These are phyloP conservation scores for Tragulus kanchil DNA, from an alignment of 2,113 vertebrate genomes.

Conservation along the genomic window DNA sequence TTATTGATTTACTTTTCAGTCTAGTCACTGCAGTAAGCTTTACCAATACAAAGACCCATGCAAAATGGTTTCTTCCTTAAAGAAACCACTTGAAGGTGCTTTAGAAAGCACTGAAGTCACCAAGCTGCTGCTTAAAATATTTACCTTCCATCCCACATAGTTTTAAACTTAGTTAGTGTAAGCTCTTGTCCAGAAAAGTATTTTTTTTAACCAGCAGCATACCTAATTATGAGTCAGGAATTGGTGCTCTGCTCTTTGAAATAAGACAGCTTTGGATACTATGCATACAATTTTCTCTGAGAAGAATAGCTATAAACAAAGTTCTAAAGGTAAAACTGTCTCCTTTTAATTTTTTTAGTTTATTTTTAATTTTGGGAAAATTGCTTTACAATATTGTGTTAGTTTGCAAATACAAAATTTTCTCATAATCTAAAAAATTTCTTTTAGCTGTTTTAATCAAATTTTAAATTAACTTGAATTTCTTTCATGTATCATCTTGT, in stretches of 20 bases:
- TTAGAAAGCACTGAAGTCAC: background rate
- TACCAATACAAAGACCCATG: background rate
- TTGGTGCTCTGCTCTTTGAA: background rate
- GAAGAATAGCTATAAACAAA: background rate
- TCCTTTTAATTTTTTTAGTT: background rate
- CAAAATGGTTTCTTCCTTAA: background rate
- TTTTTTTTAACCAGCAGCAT: background rate
- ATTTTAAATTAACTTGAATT: background rate
- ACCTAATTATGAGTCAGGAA: background rate
- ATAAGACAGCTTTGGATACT: background rate
- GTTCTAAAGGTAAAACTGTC: background rate
- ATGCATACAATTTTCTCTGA: background rate
- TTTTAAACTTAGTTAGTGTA: background rate
- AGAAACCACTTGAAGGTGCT: background rate
- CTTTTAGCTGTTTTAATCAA: background rate
- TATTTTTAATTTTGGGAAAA: background rate
- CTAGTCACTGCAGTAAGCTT: background rate
- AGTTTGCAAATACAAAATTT: background rate
- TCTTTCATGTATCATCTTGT: background rate
- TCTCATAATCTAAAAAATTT: background rate
- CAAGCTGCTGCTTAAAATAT: background rate
- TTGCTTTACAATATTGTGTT: background rate
- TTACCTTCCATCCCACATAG: background rate
- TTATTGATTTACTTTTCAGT: conserved; percentile 1
- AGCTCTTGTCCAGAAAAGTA: background rate